Percentiles rank a stretch among this genome's conserved stretches.
Evolutionary conservation across 2,113 vertebrate genomes (phyloP).

Genomic region (Colistium nudipinnis): DNA sequence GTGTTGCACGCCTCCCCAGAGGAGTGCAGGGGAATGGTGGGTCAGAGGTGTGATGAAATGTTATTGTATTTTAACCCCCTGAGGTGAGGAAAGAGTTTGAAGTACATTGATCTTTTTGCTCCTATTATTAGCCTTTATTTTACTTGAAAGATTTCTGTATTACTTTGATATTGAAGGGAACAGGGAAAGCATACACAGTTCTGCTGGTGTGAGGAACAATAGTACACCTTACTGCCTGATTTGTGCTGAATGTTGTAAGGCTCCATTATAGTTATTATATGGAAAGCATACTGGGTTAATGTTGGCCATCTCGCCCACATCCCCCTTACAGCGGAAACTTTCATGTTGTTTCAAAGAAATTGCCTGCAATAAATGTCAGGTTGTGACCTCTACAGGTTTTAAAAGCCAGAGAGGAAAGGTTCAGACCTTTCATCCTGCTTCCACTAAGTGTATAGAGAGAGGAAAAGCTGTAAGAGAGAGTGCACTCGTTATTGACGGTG

Average conservation of each 20-base stretch:
- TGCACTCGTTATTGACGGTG: slow-evolving; percentile 56
- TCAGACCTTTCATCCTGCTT: slow-evolving; percentile 73
- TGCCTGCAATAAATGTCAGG: slow-evolving; percentile 66
- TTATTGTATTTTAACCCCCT: too few relatives aligned
- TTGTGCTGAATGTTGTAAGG: not conserved
- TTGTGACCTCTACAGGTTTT: slow-evolving; percentile 67
- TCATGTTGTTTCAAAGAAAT: slow-evolving; percentile 75
- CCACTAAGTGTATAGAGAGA: slow-evolving; percentile 63
- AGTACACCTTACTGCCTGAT: not conserved
- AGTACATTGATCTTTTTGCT: not conserved
- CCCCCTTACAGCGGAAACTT: slow-evolving; percentile 51
- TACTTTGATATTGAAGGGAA: too few relatives aligned
- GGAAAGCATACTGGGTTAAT: not conserved
- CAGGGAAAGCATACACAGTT: too few relatives aligned
- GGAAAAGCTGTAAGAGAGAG: slow-evolving; percentile 43
- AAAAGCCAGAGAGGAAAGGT: slow-evolving; percentile 73
- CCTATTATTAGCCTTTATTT: not conserved
- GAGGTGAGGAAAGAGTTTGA: not conserved
- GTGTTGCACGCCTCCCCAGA: not conserved
- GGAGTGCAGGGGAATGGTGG: not conserved
- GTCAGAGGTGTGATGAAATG: not conserved
- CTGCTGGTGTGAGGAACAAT: too few relatives aligned
- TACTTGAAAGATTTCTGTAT: too few relatives aligned
- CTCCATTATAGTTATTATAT: not conserved
- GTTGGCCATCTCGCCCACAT: not conserved